Percentiles rank a stretch among this genome's conserved stretches.
Evolutionary conservation across 2,888 invertebrate species (phyloP).

Genomic region (Macrostomum cliftonense): DNA sequence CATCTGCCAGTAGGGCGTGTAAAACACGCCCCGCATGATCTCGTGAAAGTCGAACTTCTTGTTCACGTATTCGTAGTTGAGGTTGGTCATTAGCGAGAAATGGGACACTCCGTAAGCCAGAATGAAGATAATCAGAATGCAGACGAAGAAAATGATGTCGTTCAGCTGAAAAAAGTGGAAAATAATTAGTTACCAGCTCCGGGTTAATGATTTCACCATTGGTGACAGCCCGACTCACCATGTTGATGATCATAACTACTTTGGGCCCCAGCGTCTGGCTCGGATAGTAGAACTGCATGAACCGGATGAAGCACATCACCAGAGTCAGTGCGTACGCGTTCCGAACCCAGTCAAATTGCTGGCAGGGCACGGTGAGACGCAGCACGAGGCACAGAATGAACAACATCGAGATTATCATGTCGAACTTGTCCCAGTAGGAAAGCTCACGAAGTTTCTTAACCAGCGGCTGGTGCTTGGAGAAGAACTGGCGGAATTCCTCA

Average conservation of each 20-base stretch:
- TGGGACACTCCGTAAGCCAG: slow-evolving; percentile 31
- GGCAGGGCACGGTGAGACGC: slow-evolving; percentile 18
- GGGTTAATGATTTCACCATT: too few species aligned
- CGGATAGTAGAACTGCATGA: slow-evolving; percentile 32
- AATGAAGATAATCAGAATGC: slow-evolving; percentile 33
- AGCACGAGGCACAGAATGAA: slow-evolving; percentile 26
- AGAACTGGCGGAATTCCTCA: neutral
- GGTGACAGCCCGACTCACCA: slow-evolving; percentile 22
- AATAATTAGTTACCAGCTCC: too few species aligned
- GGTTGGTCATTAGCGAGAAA: slow-evolving; percentile 23
- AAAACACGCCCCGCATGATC: slow-evolving; percentile 18
- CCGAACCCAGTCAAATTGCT: slow-evolving; percentile 21
- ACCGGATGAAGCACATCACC: slow-evolving; percentile 27
- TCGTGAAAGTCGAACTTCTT: slow-evolving; percentile 14
- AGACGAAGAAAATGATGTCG: slow-evolving; percentile 31
- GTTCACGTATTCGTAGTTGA: slow-evolving; percentile 21
- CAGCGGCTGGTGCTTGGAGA: too few species aligned
- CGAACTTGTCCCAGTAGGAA: slow-evolving; percentile 33
- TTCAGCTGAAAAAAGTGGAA: slow-evolving; percentile 19
- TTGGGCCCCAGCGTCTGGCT: slow-evolving; percentile 34
- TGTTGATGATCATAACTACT: slow-evolving; percentile 35
- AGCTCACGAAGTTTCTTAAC: slow-evolving; percentile 20
- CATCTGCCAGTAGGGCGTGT: slow-evolving; percentile 39
- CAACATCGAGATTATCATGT: slow-evolving; percentile 23
- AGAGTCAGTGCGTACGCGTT: slow-evolving; percentile 27